Base-by-base conservation (phyloP, 2,888 invertebrate genomes). In the Scaeva pyrastri region DNA sequence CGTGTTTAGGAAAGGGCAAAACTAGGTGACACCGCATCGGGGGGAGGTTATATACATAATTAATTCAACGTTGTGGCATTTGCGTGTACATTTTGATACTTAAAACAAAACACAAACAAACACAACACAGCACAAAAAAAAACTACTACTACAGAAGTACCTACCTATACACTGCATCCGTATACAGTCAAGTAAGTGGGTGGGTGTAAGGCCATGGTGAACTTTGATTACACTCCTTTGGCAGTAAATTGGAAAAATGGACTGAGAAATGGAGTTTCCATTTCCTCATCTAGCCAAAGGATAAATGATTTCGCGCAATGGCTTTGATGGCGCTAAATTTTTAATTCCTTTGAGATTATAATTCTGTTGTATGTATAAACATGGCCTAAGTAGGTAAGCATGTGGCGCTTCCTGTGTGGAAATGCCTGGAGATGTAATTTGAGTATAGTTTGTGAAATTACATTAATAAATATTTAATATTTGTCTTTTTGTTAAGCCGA, bases 31-130 rank as follows among this genome's bases (percentile, higher is more conserved):
- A 58, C 31, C 36, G 19, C 58, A 58, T 16, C 36, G 19, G 14
- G 19, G 48, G 12, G 45, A 39, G 48, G 76, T 7, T n/a, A 31
- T 31, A 7, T 31, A 31, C 60, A 81, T 85, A 85, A 85, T 85
- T 85, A 85, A 81, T 85, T 85, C 73, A 85, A 73, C 81, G 76
- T 76, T 85, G 85, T 70, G 85, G 85, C 81, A 81, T 81, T 85
- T 77, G 81, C 62, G 76, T 85, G 81, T 81, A 81, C 73, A 56
- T 85, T 80, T 73, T 60, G 76, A 73, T 81, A 62, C 72, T 80
- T 52, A 58, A 45, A 39, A 11, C 7, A 8, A 19, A n/a, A 74
- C 5, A 23, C n/a, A 4, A 39, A 39, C 11, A n/a, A 43, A 45
- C 16, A 26, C 11, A 10, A 2, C 10, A 16, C 4, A 50, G 14